phyloP scores from a whole-genome alignment of 2,888 invertebrate genomes.

The Dynastes maya region DNA sequence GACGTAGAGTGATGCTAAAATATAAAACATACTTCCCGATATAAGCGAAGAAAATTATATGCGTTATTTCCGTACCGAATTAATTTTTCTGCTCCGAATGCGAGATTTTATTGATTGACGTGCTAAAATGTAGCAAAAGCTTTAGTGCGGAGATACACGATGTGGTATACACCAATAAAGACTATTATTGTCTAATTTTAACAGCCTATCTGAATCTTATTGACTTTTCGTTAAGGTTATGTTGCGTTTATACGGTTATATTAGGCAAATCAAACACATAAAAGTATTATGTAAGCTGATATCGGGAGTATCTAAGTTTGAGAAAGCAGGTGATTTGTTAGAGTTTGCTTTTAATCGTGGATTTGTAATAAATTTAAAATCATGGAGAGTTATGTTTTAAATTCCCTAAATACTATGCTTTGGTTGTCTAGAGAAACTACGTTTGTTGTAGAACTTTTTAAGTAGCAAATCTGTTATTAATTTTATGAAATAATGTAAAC shows the following conservation, averaged over 20 bases:
- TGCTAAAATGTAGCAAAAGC: conserved; percentile 55
- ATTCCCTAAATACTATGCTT: no score
- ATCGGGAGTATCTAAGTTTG: neutral
- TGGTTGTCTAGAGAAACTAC: no score
- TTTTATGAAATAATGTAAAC: no score
- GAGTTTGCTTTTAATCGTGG: no score
- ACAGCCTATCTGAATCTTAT: conserved; percentile 52
- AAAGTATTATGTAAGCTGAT: conserved; percentile 16
- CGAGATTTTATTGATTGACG: conserved; percentile 59
- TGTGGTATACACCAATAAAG: conserved; percentile 58
- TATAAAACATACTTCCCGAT: no score
- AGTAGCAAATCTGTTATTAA: no score
- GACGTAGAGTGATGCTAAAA: no score
- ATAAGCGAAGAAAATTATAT: neutral
- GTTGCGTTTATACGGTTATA: conserved; percentile 28
- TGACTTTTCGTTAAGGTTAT: conserved; percentile 54
- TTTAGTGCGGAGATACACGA: conserved; percentile 61
- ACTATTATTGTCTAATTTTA: conserved; percentile 51
- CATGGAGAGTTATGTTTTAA: no score
- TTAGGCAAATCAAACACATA: neutral
- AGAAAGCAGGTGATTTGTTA: no score
- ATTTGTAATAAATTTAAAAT: no score
- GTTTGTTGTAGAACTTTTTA: no score
- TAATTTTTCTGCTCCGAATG: conserved; percentile 35
- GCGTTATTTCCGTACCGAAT: conserved; percentile 12